phyloP scores from a whole-genome alignment of 2,113 vertebrate species.

The Amphiprion ocellaris region DNA sequence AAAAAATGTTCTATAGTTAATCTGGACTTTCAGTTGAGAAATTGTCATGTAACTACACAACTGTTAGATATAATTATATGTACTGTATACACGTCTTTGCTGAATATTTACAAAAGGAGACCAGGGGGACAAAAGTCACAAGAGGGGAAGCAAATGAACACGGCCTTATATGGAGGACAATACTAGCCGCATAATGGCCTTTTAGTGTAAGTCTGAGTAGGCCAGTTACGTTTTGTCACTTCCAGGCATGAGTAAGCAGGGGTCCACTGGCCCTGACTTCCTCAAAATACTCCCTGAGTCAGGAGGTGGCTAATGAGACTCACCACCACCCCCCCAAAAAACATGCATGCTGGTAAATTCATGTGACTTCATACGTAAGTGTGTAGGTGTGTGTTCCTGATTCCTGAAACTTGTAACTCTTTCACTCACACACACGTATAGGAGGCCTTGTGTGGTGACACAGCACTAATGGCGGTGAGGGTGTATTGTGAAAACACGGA shows the following conservation, averaged over 20 bases:
- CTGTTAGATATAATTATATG: neutral
- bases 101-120: neutral
- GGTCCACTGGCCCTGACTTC: conserved; percentile 35
- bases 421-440: conserved; percentile 27
- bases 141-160: conserved; percentile 1
- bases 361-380: conserved; percentile 34
- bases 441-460: conserved; percentile 59
- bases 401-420: conserved; percentile 35
- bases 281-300: conserved; percentile 49
- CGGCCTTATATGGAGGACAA: conserved; percentile 36
- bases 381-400: conserved; percentile 39
- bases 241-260: conserved; percentile 58
- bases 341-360: conserved; percentile 20
- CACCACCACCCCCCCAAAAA: neutral
- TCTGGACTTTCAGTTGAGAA: too few relatives aligned
- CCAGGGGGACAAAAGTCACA: neutral
- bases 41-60: too few relatives aligned
- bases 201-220: conserved; percentile 19
- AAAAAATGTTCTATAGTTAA: too few relatives aligned
- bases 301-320: conserved; percentile 55
- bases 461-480: conserved; percentile 55
- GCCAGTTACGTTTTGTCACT: conserved; percentile 39
- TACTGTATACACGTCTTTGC: neutral
- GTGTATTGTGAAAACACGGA: conserved; percentile 75
- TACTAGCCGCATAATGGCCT: conserved; percentile 8